These are phyloP conservation scores for Villa cingulata DNA, from an alignment of 2,888 invertebrate species.

Conservation along the genomic window DNA sequence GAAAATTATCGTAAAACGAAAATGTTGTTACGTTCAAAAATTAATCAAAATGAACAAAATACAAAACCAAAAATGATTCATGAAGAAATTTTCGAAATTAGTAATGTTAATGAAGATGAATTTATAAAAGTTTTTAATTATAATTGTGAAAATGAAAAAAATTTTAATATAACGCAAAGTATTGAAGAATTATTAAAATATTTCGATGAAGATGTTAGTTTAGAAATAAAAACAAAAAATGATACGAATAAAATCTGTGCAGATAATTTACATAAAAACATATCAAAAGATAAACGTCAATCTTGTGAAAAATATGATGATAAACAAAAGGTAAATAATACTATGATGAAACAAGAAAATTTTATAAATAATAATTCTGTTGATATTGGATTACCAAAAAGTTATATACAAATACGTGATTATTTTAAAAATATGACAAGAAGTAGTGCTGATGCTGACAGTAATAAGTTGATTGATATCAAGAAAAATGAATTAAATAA, in stretches of 20 bases:
- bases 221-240: conserved; percentile 4
- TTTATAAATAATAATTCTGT: too few relatives aligned
- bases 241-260: background rate
- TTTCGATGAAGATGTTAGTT: conserved; percentile 25
- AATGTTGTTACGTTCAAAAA: background rate
- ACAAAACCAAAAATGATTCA: conserved; percentile 15
- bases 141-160: conserved; percentile 13
- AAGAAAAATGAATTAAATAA: background rate
- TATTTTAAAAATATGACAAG: background rate
- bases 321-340: background rate
- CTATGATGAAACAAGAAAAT: background rate
- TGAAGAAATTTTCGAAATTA: conserved; percentile 26
- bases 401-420: too few relatives aligned
- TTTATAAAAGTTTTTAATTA: conserved; percentile 20
- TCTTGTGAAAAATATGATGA: conserved; percentile 5
- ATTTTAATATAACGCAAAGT: conserved; percentile 19
- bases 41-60: too few relatives aligned
- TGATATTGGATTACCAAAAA: too few relatives aligned
- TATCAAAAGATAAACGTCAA: conserved; percentile 21
- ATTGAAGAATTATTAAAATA: conserved; percentile 26
- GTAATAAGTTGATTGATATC: background rate
- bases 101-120: conserved; percentile 23
- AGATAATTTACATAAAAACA: background rate
- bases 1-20: conserved; percentile 13
- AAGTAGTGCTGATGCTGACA: too few relatives aligned